Conservation (phyloP, 2,113 vertebrate genomes). For the Acrocephalus arundinaceus region DNA sequence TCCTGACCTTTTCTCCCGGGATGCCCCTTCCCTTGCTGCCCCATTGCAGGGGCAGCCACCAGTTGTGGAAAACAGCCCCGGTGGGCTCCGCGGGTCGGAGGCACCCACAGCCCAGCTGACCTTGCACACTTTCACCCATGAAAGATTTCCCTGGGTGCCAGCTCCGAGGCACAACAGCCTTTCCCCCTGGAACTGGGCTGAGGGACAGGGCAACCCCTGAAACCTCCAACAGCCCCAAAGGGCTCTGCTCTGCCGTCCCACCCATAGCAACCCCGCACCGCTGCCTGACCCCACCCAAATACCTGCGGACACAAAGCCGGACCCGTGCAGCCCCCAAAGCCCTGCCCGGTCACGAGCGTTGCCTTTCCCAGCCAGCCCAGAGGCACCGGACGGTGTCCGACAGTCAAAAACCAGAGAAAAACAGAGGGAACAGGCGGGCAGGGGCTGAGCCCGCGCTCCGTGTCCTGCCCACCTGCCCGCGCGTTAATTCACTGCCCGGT, state of each 20-base stretch:
- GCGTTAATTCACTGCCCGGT: background rate
- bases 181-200: accelerated
- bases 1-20: background rate
- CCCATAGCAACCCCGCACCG: accelerated
- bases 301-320: background rate
- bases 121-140: accelerated
- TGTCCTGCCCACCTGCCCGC: background rate
- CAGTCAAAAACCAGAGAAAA: background rate
- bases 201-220: background rate
- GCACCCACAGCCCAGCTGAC: background rate
- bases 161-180: background rate
- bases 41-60: background rate
- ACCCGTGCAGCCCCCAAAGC: background rate
- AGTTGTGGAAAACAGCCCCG: accelerated
- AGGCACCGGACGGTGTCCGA: background rate
- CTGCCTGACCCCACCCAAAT: background rate
- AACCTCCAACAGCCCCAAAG: accelerated
- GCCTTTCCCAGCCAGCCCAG: background rate
- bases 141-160: background rate
- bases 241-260: background rate
- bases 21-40: background rate
- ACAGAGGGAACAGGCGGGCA: too few relatives aligned
- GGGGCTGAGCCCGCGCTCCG: background rate
- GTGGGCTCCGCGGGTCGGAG: accelerated
- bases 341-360: background rate